Base-by-base conservation (phyloP, 2,113 vertebrate genomes). In the Arvicanthis niloticus region DNA sequence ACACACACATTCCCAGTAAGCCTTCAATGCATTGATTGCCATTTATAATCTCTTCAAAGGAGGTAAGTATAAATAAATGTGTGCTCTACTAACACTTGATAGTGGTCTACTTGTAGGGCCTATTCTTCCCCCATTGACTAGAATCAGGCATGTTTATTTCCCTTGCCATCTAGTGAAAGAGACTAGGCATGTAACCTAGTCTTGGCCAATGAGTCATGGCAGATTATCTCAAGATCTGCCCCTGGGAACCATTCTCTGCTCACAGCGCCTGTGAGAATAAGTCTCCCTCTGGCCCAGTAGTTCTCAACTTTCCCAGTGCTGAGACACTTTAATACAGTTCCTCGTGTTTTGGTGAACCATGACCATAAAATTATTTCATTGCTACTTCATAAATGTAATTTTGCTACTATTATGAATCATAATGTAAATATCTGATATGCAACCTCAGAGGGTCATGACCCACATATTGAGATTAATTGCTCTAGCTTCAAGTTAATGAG, bases 141-240 rank as follows among this genome's bases (percentile, higher is more conserved):
- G 7, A 60, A 92, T 87, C 88, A 85, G 78, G 24, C 65, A 45
- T 31, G 2, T 40, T 45, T 60, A 81, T n/a, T 45, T 10, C 29
- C 13, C 70, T 70, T 80, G 29, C 48, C 58, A 68, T 34, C 21
- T 34, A 75, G 37, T 80, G 81, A 45, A 76, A 70, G 90, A 89
- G 95, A 72, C 81, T 26, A 85, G 65, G 70, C n/a, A 19, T 72
- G 45, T 65, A 92, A 88, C 48, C 26, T 96, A 72, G 53, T 94
- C 37, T 48, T 92, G 81, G 70, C 62, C 70, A 85, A 53, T 31
- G 31, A 95, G 19, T 48, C 40, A 62, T 9, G n/a, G 56, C 42
- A 67, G 22, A 67, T 67, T 42, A 51, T 80, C 70, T 94, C 58
- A 40, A 2, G 3, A 5, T 37, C 19, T 85, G 7, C n/a, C 70